Evolutionary conservation across 2,888 invertebrate genomes (phyloP).

Genomic region (Drosophila leonis): DNA sequence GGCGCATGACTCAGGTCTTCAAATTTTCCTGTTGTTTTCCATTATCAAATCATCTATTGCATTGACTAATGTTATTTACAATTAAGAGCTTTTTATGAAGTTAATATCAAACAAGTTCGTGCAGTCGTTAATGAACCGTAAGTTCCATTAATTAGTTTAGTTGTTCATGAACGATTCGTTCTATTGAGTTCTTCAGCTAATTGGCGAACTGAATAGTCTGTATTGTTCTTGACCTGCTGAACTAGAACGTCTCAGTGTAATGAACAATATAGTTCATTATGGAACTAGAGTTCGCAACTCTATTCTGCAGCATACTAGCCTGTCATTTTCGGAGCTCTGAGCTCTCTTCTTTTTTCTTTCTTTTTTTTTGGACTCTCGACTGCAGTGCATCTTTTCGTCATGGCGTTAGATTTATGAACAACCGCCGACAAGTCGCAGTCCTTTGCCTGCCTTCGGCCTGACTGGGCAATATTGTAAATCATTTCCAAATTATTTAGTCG

Average conservation of each 20-base stretch:
- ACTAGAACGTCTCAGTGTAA: background rate
- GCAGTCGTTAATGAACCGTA: no score
- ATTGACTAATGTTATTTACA: no score
- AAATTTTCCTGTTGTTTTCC: background rate
- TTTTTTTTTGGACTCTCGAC: constrained; percentile 12
- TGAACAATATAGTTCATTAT: background rate
- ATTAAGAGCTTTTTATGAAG: no score
- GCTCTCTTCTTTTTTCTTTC: constrained; percentile 4
- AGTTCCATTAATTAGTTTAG: background rate
- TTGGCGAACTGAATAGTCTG: no score
- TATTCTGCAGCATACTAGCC: background rate
- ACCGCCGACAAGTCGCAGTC: constrained; percentile 36
- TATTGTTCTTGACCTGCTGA: background rate
- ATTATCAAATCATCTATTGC: background rate
- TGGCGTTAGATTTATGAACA: constrained; percentile 77
- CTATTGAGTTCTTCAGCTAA: no score
- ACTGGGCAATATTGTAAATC: constrained; percentile 76
- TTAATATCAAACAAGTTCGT: no score
- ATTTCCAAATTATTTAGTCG: constrained; percentile 82
- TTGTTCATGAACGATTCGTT: background rate
- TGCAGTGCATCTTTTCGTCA: constrained; percentile 80
- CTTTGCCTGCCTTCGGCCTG: constrained; percentile 32
- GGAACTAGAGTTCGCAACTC: background rate
- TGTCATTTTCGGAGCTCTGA: background rate
- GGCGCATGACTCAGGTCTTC: background rate